Evolutionary conservation across 2,888 invertebrate genomes (phyloP), one percentile per base, ranked within the genome.

Genomic region (Gymnosoma rotundatum): DNA sequence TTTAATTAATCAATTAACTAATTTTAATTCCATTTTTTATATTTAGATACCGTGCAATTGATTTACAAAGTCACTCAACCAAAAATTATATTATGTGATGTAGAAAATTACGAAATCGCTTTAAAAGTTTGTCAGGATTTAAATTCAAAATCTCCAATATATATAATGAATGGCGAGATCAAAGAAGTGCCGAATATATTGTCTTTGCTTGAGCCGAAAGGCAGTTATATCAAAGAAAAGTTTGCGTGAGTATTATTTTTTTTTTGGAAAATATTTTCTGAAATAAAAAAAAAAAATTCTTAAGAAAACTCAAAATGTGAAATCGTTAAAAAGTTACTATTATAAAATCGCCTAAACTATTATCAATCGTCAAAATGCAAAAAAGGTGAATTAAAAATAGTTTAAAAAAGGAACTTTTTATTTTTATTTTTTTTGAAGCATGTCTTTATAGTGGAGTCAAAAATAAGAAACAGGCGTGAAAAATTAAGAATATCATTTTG

Each of bases 81-180:
- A 0, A 90, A 89, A 82, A 67, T 91, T 0, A 86, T 92, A 16
- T 90, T 92, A 64, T 92, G 91, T 80, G 91, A 91, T 87, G 87
- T 87, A 45, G 88, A 88, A 21, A 88, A 87, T 79, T 90, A 90
- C 81, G 52, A 83, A n/a, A 87, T 80, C 7, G 87, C 91, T 0
- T 78, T 83, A 12, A 84, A 85, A 0, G 89, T 88, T 3, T 87
- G 88, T 5, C 45, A 83, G 2, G 87, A 88, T 45, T 38, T 92
- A 56, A 60, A 78, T 2, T 87, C 88, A 3, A 87, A 87, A 4
- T 87, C 88, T 1, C 73, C 78, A 6, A 88, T 92, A 21, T 90
- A 87, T 67, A 73, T 89, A 25, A 85, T 92, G 7, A 90, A 89
- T 80, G 91, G 89, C 0, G 70, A 83, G 25, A 70, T 90, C 0